Conservation (phyloP, 2,888 invertebrate genomes). For the Cephus rjabovi region DNA sequence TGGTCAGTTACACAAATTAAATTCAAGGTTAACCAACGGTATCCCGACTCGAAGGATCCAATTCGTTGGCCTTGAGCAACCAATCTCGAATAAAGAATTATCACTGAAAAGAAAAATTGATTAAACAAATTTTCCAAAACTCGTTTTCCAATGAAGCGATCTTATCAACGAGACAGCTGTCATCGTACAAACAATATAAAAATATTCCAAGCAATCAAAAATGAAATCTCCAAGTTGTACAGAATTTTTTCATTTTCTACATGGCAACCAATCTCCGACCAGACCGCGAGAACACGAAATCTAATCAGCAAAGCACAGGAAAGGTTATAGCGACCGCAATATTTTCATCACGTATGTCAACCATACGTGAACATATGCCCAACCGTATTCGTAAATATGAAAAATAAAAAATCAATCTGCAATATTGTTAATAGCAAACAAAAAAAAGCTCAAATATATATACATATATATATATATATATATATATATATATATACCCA, state of each 20-base stretch:
- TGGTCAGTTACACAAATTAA: neutral
- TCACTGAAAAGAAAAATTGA: neutral
- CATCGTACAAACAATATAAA: neutral
- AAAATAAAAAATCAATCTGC: neutral
- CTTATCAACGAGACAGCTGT: neutral
- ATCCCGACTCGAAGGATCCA: neutral
- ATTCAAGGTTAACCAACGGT: neutral
- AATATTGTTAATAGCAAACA: neutral
- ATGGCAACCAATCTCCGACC: neutral
- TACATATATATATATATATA: too few species aligned
- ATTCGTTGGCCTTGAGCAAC: neutral
- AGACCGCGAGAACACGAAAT: neutral
- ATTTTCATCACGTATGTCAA: neutral
- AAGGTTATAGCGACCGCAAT: neutral
- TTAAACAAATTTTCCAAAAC: neutral
- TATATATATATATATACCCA: too few species aligned
- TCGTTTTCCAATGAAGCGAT: neutral
- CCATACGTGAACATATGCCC: neutral
- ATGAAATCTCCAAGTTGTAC: neutral
- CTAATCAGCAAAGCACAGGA: neutral
- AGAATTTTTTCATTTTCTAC: neutral
- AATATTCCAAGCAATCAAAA: neutral
- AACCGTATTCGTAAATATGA: neutral
- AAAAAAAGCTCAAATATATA: too few species aligned
- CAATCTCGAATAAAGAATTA: neutral